phyloP scores from a whole-genome alignment of 2,797 vertebrate genomes.

The Morus bassanus region DNA sequence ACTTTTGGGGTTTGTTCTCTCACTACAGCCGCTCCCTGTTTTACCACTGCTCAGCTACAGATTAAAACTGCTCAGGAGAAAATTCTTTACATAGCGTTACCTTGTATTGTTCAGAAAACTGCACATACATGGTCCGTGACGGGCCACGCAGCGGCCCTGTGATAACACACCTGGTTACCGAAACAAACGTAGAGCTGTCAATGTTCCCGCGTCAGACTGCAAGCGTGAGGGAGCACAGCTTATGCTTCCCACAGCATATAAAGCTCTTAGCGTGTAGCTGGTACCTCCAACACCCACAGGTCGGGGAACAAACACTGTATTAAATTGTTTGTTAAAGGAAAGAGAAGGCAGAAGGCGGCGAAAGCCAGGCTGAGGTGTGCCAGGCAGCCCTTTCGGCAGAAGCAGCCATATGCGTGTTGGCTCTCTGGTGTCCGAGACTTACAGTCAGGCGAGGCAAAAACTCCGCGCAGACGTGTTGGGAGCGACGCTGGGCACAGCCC shows the following conservation, averaged over 20 bases:
- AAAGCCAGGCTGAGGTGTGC: neutral
- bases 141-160: rapidly evolving
- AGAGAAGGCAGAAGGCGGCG: too few relatives aligned
- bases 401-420: rapidly evolving
- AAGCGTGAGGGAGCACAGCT: too few relatives aligned
- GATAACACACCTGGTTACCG: neutral
- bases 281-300: neutral
- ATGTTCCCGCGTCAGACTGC: too few relatives aligned
- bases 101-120: neutral
- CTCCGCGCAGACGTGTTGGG: neutral
- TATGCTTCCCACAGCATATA: rapidly evolving
- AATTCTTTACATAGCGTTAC: rapidly evolving
- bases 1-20: neutral
- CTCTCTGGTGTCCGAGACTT: neutral
- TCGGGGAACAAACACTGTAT: neutral
- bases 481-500: neutral
- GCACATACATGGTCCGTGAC: neutral
- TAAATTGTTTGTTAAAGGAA: neutral
- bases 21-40: neutral
- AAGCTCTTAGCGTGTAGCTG: neutral
- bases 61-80: neutral
- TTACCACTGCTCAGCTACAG: neutral
- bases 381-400: too few relatives aligned
- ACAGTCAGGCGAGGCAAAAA: neutral
- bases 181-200: too few relatives aligned